phyloP scores from a whole-genome alignment of 2,797 vertebrate species.

The Rhinoraja longicauda region DNA sequence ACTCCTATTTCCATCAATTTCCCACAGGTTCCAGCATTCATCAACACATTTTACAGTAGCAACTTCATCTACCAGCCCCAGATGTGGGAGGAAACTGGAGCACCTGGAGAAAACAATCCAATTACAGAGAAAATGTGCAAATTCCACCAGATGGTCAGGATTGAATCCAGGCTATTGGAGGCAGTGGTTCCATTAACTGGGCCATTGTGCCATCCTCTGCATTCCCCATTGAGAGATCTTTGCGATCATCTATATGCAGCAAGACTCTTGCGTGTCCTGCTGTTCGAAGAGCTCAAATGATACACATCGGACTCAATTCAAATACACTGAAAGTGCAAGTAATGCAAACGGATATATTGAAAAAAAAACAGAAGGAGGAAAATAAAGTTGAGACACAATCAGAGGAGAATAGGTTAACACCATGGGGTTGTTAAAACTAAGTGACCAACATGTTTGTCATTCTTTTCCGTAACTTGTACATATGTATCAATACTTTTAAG shows the following conservation, averaged over 20 bases:
- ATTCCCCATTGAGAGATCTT: background rate
- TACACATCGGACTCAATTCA: background rate
- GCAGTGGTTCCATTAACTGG: too few relatives aligned
- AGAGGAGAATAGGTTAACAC: background rate
- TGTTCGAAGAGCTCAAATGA: background rate
- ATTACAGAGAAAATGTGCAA: too few relatives aligned
- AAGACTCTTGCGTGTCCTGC: too few relatives aligned
- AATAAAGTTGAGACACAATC: background rate
- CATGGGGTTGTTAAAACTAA: background rate
- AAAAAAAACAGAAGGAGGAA: background rate
- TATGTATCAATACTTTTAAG: background rate
- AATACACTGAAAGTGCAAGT: constrained; percentile 40
- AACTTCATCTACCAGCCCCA: too few relatives aligned
- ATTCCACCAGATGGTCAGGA: too few relatives aligned
- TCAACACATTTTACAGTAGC: too few relatives aligned
- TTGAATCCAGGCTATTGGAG: too few relatives aligned
- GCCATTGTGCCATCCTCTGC: too few relatives aligned
- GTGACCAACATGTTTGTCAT: background rate
- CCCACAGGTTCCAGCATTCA: too few relatives aligned
- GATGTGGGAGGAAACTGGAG: too few relatives aligned
- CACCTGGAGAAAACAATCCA: too few relatives aligned
- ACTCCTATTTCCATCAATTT: too few relatives aligned
- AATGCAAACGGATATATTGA: background rate
- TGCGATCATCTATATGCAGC: background rate
- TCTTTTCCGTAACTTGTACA: background rate